Base-by-base conservation (phyloP, 1,140 invertebrate genomes). In the Pseudomyrmex concolor region DNA sequence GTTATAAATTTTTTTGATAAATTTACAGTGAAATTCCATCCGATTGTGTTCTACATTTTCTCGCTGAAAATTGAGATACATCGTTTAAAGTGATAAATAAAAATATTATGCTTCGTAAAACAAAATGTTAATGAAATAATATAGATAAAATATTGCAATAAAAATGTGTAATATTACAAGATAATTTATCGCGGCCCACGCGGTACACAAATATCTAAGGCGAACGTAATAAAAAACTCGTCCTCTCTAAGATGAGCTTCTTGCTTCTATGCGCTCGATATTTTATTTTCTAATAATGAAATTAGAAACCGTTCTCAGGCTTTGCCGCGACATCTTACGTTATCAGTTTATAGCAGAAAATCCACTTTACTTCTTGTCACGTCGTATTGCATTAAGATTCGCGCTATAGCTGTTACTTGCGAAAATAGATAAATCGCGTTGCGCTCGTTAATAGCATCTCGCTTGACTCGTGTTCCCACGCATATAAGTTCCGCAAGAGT, bases 351-450 rank as follows among this genome's bases (percentile, higher is more conserved):
- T 64, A 64, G 54, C 66, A 50, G 66, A 55, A 80, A 80, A 80
- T 80, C 76, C 76, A 80, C 76, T 80, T 80, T 80, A 71, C 76
- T 71, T 71, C 76, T 80, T 71, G 76, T 80, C 76, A 71, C 66
- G 19, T 80, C 43, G 60, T 80, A 80, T 71, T 71, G 55, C 43
- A 80, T 80, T 80, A 80, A 80, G 66, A 80, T 80, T 80, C 71
- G 54, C 76, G 55, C 7, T 59, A 57, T 80, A 80, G 76, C 19
- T 70, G 15, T 12, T 59, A 50, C 55, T 80, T 8, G 66, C 76
- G 48, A 71, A 55, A 59, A 80, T 71, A 70, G 51, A 15, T 78
- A 78, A 80, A 80, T 80, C 68, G 76, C 73, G 9, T 67, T 51
- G 62, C 34, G 34, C 22, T 66, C 62, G 48, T 43, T 80, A 71